phyloP scores from a whole-genome alignment of 2,113 vertebrate species.

The Myocastor coypus region DNA sequence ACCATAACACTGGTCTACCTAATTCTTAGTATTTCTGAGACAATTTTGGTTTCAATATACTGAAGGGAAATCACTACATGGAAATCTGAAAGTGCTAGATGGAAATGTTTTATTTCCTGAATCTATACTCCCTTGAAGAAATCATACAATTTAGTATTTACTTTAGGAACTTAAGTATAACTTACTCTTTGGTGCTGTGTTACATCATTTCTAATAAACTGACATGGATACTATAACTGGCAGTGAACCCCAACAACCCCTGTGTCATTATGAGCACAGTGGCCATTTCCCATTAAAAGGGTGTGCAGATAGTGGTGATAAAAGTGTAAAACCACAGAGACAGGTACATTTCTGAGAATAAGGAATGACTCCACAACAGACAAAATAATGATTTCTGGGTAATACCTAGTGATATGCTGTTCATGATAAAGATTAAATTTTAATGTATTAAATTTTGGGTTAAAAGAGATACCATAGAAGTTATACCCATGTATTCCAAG shows the following conservation, averaged over 20 bases:
- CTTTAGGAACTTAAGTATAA: neutral
- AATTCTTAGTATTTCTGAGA: conserved; percentile 5
- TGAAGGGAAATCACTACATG: neutral
- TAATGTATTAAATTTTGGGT: neutral
- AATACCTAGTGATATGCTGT: neutral
- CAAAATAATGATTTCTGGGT: neutral
- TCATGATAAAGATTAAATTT: neutral
- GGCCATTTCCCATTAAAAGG: neutral
- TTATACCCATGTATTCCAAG: neutral
- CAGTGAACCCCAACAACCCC: neutral
- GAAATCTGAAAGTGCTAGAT: neutral
- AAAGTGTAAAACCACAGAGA: neutral
- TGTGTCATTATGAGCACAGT: neutral
- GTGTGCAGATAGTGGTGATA: neutral
- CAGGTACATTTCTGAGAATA: neutral
- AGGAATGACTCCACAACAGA: neutral
- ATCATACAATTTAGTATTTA: neutral
- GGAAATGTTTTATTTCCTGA: neutral
- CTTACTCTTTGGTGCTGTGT: neutral
- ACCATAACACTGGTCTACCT: neutral
- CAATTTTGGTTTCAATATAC: neutral
- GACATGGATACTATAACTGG: neutral
- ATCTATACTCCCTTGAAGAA: neutral
- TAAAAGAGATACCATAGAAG: neutral
- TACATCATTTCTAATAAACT: neutral